Evolutionary conservation across 2,113 vertebrate species (phyloP).

Genomic region (Xiphophorus maculatus): DNA sequence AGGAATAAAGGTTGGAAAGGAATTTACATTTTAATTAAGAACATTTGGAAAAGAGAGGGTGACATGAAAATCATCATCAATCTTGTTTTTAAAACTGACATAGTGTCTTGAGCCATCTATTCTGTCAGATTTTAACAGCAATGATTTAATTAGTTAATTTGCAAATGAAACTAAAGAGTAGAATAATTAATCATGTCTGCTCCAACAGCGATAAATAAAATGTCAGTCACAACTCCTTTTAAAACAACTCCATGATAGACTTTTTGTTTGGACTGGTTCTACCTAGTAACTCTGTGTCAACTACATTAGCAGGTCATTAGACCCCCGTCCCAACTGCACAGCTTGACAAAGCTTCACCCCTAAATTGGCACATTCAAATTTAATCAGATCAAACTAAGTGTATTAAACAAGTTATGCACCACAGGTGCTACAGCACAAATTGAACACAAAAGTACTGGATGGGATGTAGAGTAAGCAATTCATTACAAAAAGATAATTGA

Average conservation of each 20-base stretch:
- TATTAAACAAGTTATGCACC: background rate
- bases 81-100: too few species aligned
- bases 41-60: too few species aligned
- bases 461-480: background rate
- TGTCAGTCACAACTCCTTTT: background rate
- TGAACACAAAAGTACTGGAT: background rate
- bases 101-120: too few species aligned
- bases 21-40: too few species aligned
- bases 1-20: too few species aligned
- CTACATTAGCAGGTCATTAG: background rate
- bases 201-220: background rate
- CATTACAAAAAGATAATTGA: slow-evolving; percentile 6
- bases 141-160: too few species aligned
- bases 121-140: too few species aligned
- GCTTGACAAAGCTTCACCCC: background rate
- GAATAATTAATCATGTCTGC: background rate
- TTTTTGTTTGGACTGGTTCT: background rate
- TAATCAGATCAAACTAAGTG: slow-evolving; percentile 1
- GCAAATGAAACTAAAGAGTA: background rate
- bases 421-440: background rate
- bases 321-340: background rate
- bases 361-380: background rate
- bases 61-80: too few species aligned
- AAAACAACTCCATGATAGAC: background rate
- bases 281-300: too few species aligned